A percentile compares a stretch with the other conserved stretches of the same genome.
Evolutionary conservation across 2,113 vertebrate genomes (phyloP).

Genomic region (Sceloporus tristichus): DNA sequence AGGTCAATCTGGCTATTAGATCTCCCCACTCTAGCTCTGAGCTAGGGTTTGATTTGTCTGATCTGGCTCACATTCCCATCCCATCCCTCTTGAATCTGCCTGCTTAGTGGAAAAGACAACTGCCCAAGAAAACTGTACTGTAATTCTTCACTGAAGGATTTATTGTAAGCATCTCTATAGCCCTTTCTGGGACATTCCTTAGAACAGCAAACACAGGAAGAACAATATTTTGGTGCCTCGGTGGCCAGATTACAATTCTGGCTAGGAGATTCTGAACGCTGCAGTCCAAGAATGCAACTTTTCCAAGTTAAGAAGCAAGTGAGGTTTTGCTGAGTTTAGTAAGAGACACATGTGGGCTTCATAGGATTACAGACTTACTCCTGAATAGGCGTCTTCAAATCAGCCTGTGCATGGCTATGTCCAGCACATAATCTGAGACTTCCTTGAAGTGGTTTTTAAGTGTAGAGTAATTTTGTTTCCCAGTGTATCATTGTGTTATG

Average conservation of each 20-base stretch:
- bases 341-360: too few species aligned
- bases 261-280: background rate
- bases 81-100: too few species aligned
- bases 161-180: background rate
- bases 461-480: background rate
- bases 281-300: background rate
- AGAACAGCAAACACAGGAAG: background rate
- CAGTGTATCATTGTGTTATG: background rate
- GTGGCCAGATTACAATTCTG: background rate
- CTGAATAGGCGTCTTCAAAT: background rate
- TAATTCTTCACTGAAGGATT: too few species aligned
- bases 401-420: background rate
- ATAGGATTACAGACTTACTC: background rate
- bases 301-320: too few species aligned
- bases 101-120: too few species aligned
- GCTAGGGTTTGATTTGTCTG: too few species aligned
- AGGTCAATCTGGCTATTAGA: too few species aligned
- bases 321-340: too few species aligned
- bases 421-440: background rate
- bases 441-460: background rate
- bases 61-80: too few species aligned
- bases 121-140: too few species aligned
- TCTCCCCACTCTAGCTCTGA: too few species aligned
- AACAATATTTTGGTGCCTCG: background rate
- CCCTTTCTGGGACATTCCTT: background rate